These are phyloP conservation scores for Spodoptera picta DNA, from an alignment of 2,888 invertebrate genomes.

Conservation along the genomic window DNA sequence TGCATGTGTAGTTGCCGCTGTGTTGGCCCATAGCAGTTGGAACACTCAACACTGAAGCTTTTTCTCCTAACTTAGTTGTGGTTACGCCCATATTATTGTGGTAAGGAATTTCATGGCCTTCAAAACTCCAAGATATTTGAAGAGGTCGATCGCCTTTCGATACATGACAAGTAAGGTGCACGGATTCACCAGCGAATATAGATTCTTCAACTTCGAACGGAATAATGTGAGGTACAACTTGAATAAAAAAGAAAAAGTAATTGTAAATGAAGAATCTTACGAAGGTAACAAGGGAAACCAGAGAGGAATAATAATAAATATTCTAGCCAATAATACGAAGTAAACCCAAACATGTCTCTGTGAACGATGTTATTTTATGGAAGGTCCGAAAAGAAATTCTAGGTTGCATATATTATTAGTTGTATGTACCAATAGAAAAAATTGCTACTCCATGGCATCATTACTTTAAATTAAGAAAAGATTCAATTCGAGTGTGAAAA, in stretches of 20 bases:
- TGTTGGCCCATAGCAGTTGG: slow-evolving; percentile 89
- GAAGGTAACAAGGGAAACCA: slow-evolving; percentile 13
- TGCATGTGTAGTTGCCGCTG: slow-evolving; percentile 90
- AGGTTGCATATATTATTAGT: background rate
- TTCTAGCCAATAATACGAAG: slow-evolving; percentile 4
- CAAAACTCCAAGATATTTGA: slow-evolving; percentile 91
- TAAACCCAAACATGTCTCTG: too few relatives aligned
- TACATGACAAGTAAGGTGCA: slow-evolving; percentile 90
- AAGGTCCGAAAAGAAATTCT: background rate
- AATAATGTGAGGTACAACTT: slow-evolving; percentile 90
- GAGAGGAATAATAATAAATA: background rate
- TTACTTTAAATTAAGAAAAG: slow-evolving; percentile 1
- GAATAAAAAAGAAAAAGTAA: slow-evolving; percentile 60
- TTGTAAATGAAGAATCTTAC: slow-evolving; percentile 15
- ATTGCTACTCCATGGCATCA: too few relatives aligned
- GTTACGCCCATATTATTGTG: slow-evolving; percentile 86
- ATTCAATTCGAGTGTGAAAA: slow-evolving; percentile 3
- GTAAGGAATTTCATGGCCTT: slow-evolving; percentile 89
- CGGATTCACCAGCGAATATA: slow-evolving; percentile 91
- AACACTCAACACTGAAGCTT: slow-evolving; percentile 89
- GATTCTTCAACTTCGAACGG: slow-evolving; percentile 91
- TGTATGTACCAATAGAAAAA: background rate
- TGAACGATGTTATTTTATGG: background rate
- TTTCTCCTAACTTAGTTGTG: slow-evolving; percentile 87
- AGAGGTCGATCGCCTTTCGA: slow-evolving; percentile 92